Conservation (phyloP, 1,140 invertebrate genomes). For the Trichomalopsis sarcophagae region DNA sequence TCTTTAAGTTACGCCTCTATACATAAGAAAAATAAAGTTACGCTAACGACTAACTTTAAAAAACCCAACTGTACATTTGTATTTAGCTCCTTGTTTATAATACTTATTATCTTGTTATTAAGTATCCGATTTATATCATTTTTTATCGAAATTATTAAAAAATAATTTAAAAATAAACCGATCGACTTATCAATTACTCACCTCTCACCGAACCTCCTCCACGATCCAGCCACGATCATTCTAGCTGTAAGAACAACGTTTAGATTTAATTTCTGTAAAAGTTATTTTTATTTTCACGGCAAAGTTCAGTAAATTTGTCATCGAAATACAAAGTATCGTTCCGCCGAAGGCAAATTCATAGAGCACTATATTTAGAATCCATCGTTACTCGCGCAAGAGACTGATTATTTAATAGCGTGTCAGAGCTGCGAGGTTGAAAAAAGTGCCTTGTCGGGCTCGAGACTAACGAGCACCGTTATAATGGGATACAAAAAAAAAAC, state of each 20-base stretch:
- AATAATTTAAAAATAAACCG: conserved; percentile 72
- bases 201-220: conserved; percentile 9
- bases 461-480: background rate
- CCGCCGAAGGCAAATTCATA: no score
- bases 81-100: conserved; percentile 76
- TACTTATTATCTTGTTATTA: conserved; percentile 76
- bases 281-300: no score
- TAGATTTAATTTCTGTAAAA: no score
- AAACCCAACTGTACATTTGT: conserved; percentile 74
- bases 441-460: background rate
- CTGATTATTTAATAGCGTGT: no score
- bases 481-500: no score
- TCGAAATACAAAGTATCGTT: no score
- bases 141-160: conserved; percentile 76
- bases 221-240: background rate
- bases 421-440: background rate
- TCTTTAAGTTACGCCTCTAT: conserved; percentile 69
- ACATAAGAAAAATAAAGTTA: conserved; percentile 69
- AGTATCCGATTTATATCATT: conserved; percentile 76
- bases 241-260: background rate
- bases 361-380: no score
- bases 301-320: no score
- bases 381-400: no score
- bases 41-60: conserved; percentile 71
- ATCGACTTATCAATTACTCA: conserved; percentile 50